Evolutionary conservation across 2,888 invertebrate species (phyloP), one percentile per base, ranked within the genome.

Genomic region (Ormyrus nitidulus): DNA sequence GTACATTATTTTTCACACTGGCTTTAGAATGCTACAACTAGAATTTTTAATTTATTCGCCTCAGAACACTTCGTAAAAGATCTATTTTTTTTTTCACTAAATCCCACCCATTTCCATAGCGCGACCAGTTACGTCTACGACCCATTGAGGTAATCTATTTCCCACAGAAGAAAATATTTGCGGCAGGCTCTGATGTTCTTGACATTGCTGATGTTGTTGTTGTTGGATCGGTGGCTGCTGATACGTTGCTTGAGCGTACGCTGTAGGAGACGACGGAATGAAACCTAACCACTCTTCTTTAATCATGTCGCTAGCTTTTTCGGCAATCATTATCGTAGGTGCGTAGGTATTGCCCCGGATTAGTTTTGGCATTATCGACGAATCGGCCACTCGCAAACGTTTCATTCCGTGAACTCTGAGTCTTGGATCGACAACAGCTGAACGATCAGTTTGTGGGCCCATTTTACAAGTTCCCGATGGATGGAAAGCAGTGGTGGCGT

Each of bases 381-480:
- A 46, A 10, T 64, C 73, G 5, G n/a, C 34, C 10, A 62, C 44
- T n/a, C 62, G 34, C 9, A 72, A 46, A 6, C 44, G n/a, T 10
- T 34, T 8, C 0, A 72, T 46, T 10, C 72, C 64, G 3, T 64
- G 46, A 5, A 64, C 64, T 56, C 19, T n/a, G 4, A 73, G 13
- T 19, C 64, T 44, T 13, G 73, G 6, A 62, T 73, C 73, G 3
- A 73, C 64, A 7, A 73, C 73, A 5, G 64, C 54, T 0, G 44
- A 6, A 0, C 46, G 46, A 46, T 73, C 73, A 11, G 6, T 48
- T 4, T 5, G 49, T 10, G 64, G 54, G 0, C 64, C 73, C 64
- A 64, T 64, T 46, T 73, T 73, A n/a, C 73, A 73, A 0, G 64
- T 64, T 5, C 73, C 73, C 6, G 11, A n/a, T 4, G 64, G 54